Percentiles rank a stretch among this genome's conserved stretches.
Conservation (phyloP, 2,888 invertebrate species). For the Amaurobius ferox region DNA sequence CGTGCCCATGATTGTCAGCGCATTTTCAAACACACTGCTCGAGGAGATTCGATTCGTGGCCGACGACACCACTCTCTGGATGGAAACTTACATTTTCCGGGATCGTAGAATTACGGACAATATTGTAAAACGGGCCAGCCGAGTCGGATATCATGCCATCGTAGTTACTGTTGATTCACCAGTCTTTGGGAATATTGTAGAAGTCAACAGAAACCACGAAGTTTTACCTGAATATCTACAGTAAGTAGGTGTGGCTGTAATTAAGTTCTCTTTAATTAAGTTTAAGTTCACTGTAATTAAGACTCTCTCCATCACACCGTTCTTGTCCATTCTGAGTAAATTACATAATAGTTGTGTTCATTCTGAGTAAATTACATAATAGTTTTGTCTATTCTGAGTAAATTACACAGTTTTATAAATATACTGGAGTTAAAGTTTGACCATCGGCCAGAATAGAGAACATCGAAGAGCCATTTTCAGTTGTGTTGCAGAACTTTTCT, state of each 20-base stretch:
- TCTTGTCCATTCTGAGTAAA: too few species aligned
- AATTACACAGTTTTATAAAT: too few species aligned
- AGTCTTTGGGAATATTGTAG: not conserved
- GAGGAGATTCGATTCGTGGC: conserved; percentile 10
- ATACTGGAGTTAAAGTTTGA: too few species aligned
- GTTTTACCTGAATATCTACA: conserved; percentile 1
- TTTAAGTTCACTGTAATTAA: too few species aligned
- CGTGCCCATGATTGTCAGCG: not conserved
- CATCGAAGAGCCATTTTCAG: too few species aligned
- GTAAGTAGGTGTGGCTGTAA: not conserved
- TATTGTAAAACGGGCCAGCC: not conserved
- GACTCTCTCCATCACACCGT: too few species aligned
- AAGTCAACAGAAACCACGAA: not conserved
- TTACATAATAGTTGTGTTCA: too few species aligned
- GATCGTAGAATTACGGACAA: conserved; percentile 5
- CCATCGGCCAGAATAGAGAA: too few species aligned
- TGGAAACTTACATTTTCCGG: not conserved
- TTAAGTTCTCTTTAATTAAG: not conserved
- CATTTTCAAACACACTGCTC: not conserved
- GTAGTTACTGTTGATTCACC: not conserved
- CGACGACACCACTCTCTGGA: not conserved
- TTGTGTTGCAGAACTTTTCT: too few species aligned
- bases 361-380: too few species aligned
- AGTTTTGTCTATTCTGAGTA: too few species aligned
- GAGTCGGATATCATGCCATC: not conserved